Evolutionary conservation across 2,888 invertebrate genomes (phyloP), one percentile per base, ranked within the genome.

Genomic region (Metalampra italica): DNA sequence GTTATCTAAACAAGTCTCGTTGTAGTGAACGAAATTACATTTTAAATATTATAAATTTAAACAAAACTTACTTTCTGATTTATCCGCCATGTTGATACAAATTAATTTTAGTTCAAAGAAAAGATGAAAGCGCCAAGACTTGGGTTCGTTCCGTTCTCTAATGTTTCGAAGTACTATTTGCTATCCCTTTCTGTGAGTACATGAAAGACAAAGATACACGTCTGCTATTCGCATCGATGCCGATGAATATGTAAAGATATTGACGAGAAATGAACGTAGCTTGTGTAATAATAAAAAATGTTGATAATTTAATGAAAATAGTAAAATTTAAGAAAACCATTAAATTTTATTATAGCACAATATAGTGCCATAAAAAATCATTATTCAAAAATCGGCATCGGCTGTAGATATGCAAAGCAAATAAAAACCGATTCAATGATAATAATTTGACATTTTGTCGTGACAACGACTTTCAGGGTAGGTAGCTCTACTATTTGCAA

Each of bases 1-100:
- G 39, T 13, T 12, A 29, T 34, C 9, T 34, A 34, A 1, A 34
- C 34, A 34, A 34, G 34, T 11, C 4, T 34, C 8, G 12, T 11
- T 13, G 13, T 9, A 14, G 32, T 13, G 3, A 34, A 32, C 7
- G 30, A 37, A 37, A 29, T 38, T 38, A 37, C 7, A 9, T 32
- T 41, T 13, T 22, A 7, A 3, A 4, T 29, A 54, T 49, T 61
- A 73, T 71, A 77, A 68, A 79, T 71, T 71, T 72, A 83, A 86
- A 85, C 73, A 86, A 86, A 90, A 92, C 93, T 93, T 91, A 93
- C 93, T 93, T 93, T 94, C 92, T 91, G 93, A 92, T 91, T 92
- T 91, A 91, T 94, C 93, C 92, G 94, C 94, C 94, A 94, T 94
- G 90, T 94, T 94, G 93, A 91, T 91, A 49, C 22, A 29, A 29